Evolutionary conservation across 2,797 vertebrate species (phyloP), one percentile per base, ranked within the genome.

Genomic region (Gallinago stenura): DNA sequence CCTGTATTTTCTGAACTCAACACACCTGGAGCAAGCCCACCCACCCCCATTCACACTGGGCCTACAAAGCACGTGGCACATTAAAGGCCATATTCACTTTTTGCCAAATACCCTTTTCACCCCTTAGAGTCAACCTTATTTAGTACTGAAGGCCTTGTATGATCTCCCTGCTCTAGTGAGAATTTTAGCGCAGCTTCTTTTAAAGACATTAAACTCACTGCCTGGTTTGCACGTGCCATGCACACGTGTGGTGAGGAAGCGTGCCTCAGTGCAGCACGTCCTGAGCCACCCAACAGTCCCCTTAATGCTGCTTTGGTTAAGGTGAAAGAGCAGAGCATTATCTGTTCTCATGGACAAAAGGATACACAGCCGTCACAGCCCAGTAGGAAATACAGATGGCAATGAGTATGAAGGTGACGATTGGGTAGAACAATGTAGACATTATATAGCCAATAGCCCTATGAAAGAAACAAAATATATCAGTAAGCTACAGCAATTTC

Each of bases 351-450:
- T 39, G 87, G 18, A 71, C 50, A 39, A 80, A 98, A 99, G 99
- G 99, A 99, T 99, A 99, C 99, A 99, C 97, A n/a, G 99, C 99
- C 69, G 98, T 99, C 85, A 99, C 98, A 2, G 98, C 98, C 98
- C 99, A 99, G 96, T 99, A 99, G 57, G 98, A 98, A 83, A 99
- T 99, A 95, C 99, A 99, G 95, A 99, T 94, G 41, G 98, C 98
- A 95, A 99, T 97, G 56, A 99, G 98, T 82, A 99, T 88, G 97
- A 99, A 99, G 91, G 99, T 99, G 97, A 99, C 92, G 33, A 99
- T 78, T 6, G 99, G 99, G 96, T 99, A 99, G 97, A 99, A 98
- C 90, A 99, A 97, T 1, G 99, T 98, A 37, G 98, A 98, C 98
- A 99, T 99, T 95, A 99, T 98, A 94, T 98, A 98, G 90, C 99